These are phyloP conservation scores for Latrodectus geometricus DNA, from an alignment of 1,140 invertebrate genomes.

Conservation along the genomic window DNA sequence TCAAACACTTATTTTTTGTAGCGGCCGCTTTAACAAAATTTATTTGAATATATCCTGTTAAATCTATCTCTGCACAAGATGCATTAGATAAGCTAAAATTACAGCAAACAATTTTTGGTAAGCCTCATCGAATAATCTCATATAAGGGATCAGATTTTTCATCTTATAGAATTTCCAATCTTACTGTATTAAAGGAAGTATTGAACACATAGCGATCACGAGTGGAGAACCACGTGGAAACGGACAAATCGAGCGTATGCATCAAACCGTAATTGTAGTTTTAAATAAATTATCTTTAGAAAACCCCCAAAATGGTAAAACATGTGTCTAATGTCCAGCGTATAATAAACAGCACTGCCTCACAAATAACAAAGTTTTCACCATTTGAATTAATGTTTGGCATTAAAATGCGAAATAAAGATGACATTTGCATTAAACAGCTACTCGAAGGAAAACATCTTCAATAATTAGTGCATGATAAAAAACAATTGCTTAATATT, in stretches of 20 bases:
- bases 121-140: neutral
- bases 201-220: neutral
- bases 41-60: neutral
- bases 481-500: too few species aligned
- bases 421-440: too few species aligned
- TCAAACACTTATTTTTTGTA: constrained; percentile 7
- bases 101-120: neutral
- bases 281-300: neutral
- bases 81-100: neutral
- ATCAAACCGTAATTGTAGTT: neutral
- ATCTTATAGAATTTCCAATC: neutral
- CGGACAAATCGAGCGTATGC: neutral
- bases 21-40: neutral
- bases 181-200: neutral
- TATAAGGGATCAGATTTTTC: neutral
- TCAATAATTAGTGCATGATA: too few species aligned
- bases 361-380: too few species aligned
- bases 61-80: neutral
- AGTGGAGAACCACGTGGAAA: neutral
- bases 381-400: too few species aligned
- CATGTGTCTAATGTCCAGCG: neutral
- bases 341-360: neutral
- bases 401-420: too few species aligned
- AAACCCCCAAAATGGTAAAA: neutral
- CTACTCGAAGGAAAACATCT: too few species aligned